Percentiles rank a stretch among this genome's conserved stretches.
Evolutionary conservation across 2,113 vertebrate genomes (phyloP).

Genomic region (Propithecus coquereli): DNA sequence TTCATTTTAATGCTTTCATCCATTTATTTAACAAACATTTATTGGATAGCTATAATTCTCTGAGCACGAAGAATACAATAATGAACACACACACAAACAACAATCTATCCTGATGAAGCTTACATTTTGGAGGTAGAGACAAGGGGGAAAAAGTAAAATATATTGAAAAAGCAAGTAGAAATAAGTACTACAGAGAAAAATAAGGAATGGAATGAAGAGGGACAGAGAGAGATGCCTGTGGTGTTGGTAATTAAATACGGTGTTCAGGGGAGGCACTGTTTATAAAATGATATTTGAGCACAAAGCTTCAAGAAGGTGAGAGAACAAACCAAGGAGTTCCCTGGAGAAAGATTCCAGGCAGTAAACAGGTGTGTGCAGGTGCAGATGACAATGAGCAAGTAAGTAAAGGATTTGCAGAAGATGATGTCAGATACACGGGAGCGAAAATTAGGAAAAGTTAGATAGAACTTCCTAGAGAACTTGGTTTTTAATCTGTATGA

Average conservation of each 20-base stretch:
- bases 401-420: neutral
- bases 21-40: neutral
- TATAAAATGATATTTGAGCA: neutral
- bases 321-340: neutral
- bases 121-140: neutral
- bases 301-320: neutral
- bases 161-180: neutral
- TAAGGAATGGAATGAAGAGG: neutral
- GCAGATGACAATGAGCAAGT: neutral
- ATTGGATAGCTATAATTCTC: neutral
- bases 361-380: neutral
- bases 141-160: neutral
- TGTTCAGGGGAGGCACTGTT: neutral
- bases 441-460: neutral
- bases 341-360: neutral
- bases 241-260: neutral
- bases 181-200: neutral
- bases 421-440: neutral
- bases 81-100: neutral
- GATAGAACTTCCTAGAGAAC: neutral
- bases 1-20: neutral
- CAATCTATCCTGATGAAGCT: neutral
- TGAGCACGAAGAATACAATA: neutral
- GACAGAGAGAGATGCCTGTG: neutral
- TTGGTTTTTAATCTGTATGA: neutral